Conservation (phyloP, 2,113 vertebrate genomes). For the Channa argus region DNA sequence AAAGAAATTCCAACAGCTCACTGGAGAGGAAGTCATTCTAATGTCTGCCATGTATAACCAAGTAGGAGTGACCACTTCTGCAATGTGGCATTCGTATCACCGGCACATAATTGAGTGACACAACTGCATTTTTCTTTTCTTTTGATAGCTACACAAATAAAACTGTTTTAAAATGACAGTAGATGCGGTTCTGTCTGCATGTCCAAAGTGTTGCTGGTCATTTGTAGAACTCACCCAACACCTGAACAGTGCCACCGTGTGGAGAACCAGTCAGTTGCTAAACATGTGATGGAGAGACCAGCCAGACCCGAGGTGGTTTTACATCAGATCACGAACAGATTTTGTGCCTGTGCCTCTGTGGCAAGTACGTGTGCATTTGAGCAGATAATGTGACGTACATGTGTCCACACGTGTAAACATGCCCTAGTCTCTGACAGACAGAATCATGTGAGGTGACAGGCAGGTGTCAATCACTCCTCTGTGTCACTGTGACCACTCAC, state of each 20-base stretch:
- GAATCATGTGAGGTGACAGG: constrained; percentile 65
- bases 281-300: constrained; percentile 40
- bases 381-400: constrained; percentile 10
- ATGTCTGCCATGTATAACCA: background rate
- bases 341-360: constrained; percentile 3
- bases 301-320: constrained; percentile 17
- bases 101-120: background rate
- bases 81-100: background rate
- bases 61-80: background rate
- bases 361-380: background rate
- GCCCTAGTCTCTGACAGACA: constrained; percentile 52
- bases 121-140: background rate
- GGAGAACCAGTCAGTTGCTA: constrained; percentile 3
- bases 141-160: background rate
- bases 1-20: constrained; percentile 10
- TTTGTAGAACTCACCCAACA: background rate
- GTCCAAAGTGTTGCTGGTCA: background rate
- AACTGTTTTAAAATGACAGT: background rate
- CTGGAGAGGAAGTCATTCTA: background rate
- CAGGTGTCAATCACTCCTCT: constrained; percentile 67
- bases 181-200: background rate
- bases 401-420: constrained; percentile 73
- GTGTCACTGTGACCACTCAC: constrained; percentile 73
- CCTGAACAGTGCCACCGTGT: constrained; percentile 23
- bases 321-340: background rate